Percentiles rank a stretch among this genome's conserved stretches.
phyloP scores from a whole-genome alignment of 1,140 invertebrate genomes.

The Drosophila varians region DNA sequence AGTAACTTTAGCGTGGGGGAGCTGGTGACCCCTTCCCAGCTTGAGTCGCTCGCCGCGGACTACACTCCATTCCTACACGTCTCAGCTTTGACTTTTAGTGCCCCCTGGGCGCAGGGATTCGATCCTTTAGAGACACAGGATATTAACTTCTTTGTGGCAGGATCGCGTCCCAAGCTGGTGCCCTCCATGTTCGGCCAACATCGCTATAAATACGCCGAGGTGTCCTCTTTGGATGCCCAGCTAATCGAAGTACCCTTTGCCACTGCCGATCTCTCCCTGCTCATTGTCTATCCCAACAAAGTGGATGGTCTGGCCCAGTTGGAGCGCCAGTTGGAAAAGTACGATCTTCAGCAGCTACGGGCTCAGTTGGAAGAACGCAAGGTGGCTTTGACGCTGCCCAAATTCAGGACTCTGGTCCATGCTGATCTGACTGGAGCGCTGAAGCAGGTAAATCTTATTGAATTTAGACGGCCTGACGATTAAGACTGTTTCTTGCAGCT shows the following conservation, averaged over 20 bases:
- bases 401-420: conserved; percentile 43
- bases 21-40: conserved; percentile 34
- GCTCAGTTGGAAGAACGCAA: conserved; percentile 39
- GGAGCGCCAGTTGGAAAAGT: conserved; percentile 39
- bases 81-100: conserved; percentile 51
- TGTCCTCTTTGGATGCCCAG: conserved; percentile 44
- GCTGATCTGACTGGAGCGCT: conserved; percentile 24
- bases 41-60: conserved; percentile 19
- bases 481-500: conserved; percentile 26
- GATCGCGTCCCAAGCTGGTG: conserved; percentile 27
- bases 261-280: conserved; percentile 34
- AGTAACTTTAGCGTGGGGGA: conserved; percentile 63
- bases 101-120: conserved; percentile 52
- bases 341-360: conserved; percentile 42
- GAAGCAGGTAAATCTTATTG: conserved; percentile 43
- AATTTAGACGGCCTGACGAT: too few species aligned
- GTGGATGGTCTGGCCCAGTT: conserved; percentile 29
- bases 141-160: conserved; percentile 50
- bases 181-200: conserved; percentile 58
- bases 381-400: conserved; percentile 57
- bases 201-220: conserved; percentile 54
- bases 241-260: conserved; percentile 56
- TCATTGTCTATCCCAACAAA: conserved; percentile 49
- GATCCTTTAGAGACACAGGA: conserved; percentile 51
- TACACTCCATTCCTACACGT: conserved; percentile 58